Conservation (phyloP, 1,140 invertebrate species). For the Drosophila prosaltans region DNA sequence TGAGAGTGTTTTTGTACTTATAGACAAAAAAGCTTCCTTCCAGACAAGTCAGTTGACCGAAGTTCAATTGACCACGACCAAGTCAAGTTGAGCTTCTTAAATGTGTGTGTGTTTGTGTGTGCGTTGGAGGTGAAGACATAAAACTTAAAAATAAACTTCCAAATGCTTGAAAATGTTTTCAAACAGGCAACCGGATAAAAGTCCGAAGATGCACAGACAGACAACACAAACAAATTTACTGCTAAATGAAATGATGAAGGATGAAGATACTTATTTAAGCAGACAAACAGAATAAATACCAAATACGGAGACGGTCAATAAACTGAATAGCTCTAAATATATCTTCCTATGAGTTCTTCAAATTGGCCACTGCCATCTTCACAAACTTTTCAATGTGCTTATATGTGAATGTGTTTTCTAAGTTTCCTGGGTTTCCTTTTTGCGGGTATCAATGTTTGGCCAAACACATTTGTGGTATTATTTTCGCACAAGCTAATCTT, state of each 20-base stretch:
- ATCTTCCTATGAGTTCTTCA: neutral
- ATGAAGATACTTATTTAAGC: conserved; percentile 54
- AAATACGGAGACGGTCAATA: conserved; percentile 50
- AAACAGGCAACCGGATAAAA: conserved; percentile 39
- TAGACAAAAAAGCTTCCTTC: neutral
- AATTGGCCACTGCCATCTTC: neutral
- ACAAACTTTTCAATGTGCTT: neutral
- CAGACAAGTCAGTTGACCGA: conserved; percentile 17
- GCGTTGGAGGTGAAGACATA: conserved; percentile 22
- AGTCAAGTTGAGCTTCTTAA: conserved; percentile 13
- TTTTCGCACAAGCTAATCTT: neutral
- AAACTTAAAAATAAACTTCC: conserved; percentile 59
- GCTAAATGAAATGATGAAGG: conserved; percentile 47
- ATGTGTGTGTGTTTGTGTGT: conserved; percentile 15
- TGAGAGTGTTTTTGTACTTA: neutral
- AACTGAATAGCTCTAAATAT: conserved; percentile 29
- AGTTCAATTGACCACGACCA: conserved; percentile 44
- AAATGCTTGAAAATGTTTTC: conserved; percentile 48
- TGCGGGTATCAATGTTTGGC: neutral
- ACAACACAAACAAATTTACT: conserved; percentile 52
- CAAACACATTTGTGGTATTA: neutral
- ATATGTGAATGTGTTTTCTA: neutral
- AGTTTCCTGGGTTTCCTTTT: neutral
- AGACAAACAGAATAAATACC: conserved; percentile 41
- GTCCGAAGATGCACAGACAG: conserved; percentile 36